Base-by-base conservation (phyloP, 2,113 vertebrate species). In the Ameiurus melas region DNA sequence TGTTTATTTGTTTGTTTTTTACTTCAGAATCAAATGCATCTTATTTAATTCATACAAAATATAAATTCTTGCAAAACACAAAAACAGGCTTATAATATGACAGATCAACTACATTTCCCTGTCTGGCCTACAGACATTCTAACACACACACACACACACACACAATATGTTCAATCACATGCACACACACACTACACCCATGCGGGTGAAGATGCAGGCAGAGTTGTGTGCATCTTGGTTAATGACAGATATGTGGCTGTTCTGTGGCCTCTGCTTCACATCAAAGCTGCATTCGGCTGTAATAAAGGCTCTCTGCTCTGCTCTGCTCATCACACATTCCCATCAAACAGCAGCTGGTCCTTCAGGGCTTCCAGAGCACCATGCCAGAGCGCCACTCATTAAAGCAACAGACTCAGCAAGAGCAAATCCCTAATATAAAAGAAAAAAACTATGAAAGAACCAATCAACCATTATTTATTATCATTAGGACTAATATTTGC, bases 231-330 rank as follows among this genome's bases (percentile, higher is more conserved):
- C 94, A 95, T 95, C 94, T 96, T 95, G 94, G 93, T 92, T 94
- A 93, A 93, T 95, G 95, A 95, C 93, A 96, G 96, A 96, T 95
- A 93, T 93, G 92, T 92, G 93, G 94, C 93, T 94, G 95, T 94
- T 94, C 93, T 94, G 95, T 94, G 94, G 94, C 93, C 91, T 94
- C 92, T 90, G 90, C 88, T 93, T 91, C 94, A 94, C 94, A 93
- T 95, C 94, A 95, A 95, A 95, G 94, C 94, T 91, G 84, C 43
- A n/a, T 92, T 92, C 93, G 92, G 93, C 93, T 93, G 94, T 95
- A 97, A 96, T 96, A 96, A 97, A 96, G 93, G 92, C 92, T 92
- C 92, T 92, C 91, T 90, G 92, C 93, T 92, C 91, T 90, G 92
- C 93, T 91, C 91, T 93, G 95, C 90, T 94, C 95, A 95, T 96